phyloP scores from a whole-genome alignment of 2,888 invertebrate species.

The Sylvicola fuscatus region DNA sequence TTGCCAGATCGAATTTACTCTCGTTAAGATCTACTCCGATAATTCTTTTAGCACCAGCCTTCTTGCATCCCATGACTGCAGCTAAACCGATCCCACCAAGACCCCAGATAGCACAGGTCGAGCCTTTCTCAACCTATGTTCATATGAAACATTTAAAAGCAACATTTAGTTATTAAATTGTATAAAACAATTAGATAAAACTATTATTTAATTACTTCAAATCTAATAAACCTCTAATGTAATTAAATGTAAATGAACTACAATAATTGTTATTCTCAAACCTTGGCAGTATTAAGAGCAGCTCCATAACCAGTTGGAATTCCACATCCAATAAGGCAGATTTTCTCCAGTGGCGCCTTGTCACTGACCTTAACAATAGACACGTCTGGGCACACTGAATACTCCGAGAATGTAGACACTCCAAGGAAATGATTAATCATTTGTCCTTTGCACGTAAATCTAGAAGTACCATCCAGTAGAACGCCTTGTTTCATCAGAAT shows the following conservation, averaged over 20 bases:
- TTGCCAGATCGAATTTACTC: constrained; percentile 49
- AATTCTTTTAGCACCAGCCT: constrained; percentile 57
- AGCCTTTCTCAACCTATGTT: constrained; percentile 62
- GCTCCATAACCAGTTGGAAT: constrained; percentile 83
- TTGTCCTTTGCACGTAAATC: constrained; percentile 42
- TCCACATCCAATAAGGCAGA: constrained; percentile 71
- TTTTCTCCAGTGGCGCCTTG: constrained; percentile 55
- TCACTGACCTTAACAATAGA: constrained; percentile 61
- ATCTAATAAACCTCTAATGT: no score
- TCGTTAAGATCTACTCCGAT: constrained; percentile 69
- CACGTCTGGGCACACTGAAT: constrained; percentile 75
- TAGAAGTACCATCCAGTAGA: constrained; percentile 70
- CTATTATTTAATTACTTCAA: constrained; percentile 19
- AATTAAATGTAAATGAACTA: no score
- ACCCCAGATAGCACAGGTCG: constrained; percentile 72
- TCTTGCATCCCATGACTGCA: constrained; percentile 65
- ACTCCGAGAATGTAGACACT: constrained; percentile 73
- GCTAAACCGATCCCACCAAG: constrained; percentile 79
- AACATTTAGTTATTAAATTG: no score
- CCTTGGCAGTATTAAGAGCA: constrained; percentile 66
- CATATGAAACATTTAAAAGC: no score
- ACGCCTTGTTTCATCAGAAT: constrained; percentile 62
- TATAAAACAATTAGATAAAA: no score
- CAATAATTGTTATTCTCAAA: constrained; percentile 17
- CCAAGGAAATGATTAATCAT: constrained; percentile 75